Evolutionary conservation across 2,888 invertebrate genomes (phyloP).

Genomic region (Cheilosia pagana): DNA sequence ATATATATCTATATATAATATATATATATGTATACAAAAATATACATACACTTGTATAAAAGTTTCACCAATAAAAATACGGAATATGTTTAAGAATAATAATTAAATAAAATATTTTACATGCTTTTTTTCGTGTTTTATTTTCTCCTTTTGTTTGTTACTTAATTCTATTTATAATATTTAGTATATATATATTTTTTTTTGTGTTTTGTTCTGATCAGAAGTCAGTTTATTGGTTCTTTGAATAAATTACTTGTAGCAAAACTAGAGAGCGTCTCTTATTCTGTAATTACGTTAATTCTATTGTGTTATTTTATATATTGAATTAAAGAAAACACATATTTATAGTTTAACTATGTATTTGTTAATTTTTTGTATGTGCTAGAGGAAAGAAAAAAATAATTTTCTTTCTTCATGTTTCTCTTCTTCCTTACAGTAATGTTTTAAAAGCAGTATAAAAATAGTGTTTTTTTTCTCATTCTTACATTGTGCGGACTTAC

Average conservation of each 20-base stretch:
- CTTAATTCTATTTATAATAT: constrained; percentile 61
- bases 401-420: constrained; percentile 7
- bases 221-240: constrained; percentile 69
- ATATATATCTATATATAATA: constrained; percentile 68
- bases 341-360: constrained; percentile 41
- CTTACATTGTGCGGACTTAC: constrained; percentile 69
- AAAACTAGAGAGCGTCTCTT: constrained; percentile 75
- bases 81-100: constrained; percentile 70
- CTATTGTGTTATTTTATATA: constrained; percentile 37
- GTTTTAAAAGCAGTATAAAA: constrained; percentile 68
- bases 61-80: constrained; percentile 74
- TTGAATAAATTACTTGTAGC: constrained; percentile 75
- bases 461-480: constrained; percentile 39
- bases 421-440: constrained; percentile 47
- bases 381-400: constrained; percentile 28
- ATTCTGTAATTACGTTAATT: constrained; percentile 63
- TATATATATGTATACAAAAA: constrained; percentile 74
- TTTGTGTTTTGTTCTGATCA: constrained; percentile 61
- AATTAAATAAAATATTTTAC: constrained; percentile 75
- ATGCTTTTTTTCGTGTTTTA: constrained; percentile 23
- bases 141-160: constrained; percentile 40
- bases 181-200: constrained; percentile 54
- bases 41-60: constrained; percentile 75
- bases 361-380: constrained; percentile 39
- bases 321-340: constrained; percentile 46